Evolutionary conservation across 2,113 vertebrate species (phyloP).

Genomic region (Canis aureus): DNA sequence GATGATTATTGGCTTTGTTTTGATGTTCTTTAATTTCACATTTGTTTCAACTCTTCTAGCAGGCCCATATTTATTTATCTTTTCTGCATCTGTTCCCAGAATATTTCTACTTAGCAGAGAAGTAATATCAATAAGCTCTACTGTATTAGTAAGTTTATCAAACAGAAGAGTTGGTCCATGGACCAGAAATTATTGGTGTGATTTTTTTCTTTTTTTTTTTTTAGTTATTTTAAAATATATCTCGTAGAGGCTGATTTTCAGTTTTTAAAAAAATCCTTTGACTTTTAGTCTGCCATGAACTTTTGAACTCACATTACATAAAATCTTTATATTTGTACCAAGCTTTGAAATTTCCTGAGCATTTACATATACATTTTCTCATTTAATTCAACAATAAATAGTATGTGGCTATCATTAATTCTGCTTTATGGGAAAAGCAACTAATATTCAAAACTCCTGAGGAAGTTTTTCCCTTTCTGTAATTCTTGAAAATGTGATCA

Average conservation of each 20-base stretch:
- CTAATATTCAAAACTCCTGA: background rate
- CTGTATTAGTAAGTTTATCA: conserved; percentile 39
- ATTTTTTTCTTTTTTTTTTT: conserved; percentile 10
- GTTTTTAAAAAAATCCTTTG: background rate
- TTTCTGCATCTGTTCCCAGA: conserved; percentile 63
- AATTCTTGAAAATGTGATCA: background rate
- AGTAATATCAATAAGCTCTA: conserved; percentile 49
- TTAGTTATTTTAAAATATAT: conserved; percentile 41
- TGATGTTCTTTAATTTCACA: conserved; percentile 60
- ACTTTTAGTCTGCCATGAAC: conserved; percentile 20
- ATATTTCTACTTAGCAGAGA: conserved; percentile 63
- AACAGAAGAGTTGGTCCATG: conserved; percentile 18
- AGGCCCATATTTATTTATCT: conserved; percentile 61
- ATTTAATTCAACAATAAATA: conserved; percentile 40
- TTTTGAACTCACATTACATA: conserved; percentile 16
- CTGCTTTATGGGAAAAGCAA: conserved; percentile 26
- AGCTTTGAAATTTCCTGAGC: conserved; percentile 22
- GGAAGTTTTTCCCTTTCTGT: background rate
- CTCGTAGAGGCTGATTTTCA: background rate
- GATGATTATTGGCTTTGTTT: conserved; percentile 66
- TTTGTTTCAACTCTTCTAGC: conserved; percentile 66
- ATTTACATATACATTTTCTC: background rate
- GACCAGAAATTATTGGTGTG: background rate
- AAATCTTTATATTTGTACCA: background rate
- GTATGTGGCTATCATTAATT: background rate